A percentile compares a stretch with the other conserved stretches of the same genome.
Evolutionary conservation across 2,797 vertebrate species (phyloP).

Genomic region (Spinibarbus caldwelli): DNA sequence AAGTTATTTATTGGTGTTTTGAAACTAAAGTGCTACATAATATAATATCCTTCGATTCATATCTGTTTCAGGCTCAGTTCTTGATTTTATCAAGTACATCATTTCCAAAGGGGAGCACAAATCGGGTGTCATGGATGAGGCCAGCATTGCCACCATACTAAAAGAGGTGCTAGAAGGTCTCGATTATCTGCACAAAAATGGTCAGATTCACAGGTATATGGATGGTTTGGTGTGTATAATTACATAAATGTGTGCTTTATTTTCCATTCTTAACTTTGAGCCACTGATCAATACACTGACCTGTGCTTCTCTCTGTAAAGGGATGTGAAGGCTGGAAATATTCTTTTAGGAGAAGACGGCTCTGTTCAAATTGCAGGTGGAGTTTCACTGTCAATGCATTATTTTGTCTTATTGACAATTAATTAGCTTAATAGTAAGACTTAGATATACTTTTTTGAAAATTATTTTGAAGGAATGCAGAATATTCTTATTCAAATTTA

Average conservation of each 20-base stretch:
- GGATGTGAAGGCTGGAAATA: slow-evolving; percentile 98
- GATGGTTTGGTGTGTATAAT: background rate
- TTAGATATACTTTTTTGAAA: no score
- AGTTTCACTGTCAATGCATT: background rate
- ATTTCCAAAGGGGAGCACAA: slow-evolving; percentile 91
- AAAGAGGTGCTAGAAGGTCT: slow-evolving; percentile 97
- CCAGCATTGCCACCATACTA: slow-evolving; percentile 95
- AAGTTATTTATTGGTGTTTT: background rate
- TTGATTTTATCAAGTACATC: slow-evolving; percentile 98
- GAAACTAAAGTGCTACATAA: background rate
- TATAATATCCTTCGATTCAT: background rate
- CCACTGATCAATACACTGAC: background rate
- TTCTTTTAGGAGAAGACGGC: slow-evolving; percentile 96
- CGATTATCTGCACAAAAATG: slow-evolving; percentile 97
- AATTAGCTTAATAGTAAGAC: no score
- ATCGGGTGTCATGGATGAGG: slow-evolving; percentile 90
- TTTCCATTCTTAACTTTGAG: background rate
- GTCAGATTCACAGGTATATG: slow-evolving; percentile 95
- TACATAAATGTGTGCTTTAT: background rate
- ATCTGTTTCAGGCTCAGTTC: slow-evolving; percentile 88
- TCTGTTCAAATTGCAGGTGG: slow-evolving; percentile 98
- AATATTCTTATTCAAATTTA: background rate
- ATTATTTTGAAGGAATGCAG: background rate
- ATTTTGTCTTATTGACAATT: background rate
- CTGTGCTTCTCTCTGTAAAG: slow-evolving; percentile 69